phyloP scores from a whole-genome alignment of 2,113 vertebrate genomes.

The Podilymbus podiceps region DNA sequence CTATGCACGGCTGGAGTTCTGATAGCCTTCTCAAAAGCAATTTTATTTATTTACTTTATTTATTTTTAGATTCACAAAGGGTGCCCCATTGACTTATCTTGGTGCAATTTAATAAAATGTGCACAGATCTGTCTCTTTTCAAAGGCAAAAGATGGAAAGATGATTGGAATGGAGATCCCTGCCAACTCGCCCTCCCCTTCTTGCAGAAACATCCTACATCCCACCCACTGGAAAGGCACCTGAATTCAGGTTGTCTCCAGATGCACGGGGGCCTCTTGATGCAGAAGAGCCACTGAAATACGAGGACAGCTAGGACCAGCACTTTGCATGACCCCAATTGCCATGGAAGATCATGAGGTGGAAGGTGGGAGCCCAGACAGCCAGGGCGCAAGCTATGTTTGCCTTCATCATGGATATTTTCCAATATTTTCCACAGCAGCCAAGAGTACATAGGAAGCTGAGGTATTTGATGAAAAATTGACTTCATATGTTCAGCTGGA shows the following conservation, averaged over 20 bases:
- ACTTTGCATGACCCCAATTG: background rate
- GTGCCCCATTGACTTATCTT: background rate
- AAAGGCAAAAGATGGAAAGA: background rate
- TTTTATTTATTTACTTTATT: background rate
- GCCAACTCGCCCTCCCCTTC: background rate
- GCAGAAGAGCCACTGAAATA: background rate
- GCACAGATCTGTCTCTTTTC: background rate
- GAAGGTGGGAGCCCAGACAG: background rate
- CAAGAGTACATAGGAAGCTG: background rate
- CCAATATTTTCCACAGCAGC: background rate
- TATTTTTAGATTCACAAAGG: background rate
- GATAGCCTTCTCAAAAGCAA: background rate
- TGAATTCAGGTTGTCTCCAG: background rate
- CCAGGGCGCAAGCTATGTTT: background rate
- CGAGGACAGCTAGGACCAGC: background rate
- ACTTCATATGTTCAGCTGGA: background rate
- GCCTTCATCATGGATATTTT: background rate
- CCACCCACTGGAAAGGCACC: rapidly evolving
- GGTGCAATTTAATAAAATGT: background rate
- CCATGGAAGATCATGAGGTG: background rate
- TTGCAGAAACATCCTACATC: background rate
- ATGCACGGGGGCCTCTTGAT: rapidly evolving
- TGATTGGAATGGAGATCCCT: background rate
- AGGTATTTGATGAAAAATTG: background rate
- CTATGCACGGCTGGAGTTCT: background rate